Conservation (phyloP, 2,113 vertebrate species). For the Syngnathus typhle region DNA sequence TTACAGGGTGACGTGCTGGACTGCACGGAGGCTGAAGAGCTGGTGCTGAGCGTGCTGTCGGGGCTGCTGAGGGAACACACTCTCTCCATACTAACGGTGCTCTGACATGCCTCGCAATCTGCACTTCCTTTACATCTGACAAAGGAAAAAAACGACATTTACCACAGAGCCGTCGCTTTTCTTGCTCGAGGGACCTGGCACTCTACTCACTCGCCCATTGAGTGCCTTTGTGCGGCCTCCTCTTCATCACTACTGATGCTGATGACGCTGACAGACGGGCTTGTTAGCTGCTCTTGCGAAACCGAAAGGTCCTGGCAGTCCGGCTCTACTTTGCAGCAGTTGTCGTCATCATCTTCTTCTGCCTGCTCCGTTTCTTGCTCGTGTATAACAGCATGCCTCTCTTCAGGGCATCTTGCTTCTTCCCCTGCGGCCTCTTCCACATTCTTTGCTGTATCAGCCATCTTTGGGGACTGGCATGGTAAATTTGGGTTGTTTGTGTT, state of each 20-base stretch:
- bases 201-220: conserved; percentile 80
- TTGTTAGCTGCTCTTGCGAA: conserved; percentile 79
- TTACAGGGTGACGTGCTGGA: conserved; percentile 91
- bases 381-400: conserved; percentile 58
- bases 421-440: conserved; percentile 69
- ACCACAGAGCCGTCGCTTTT: background rate
- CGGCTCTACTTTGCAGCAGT: conserved; percentile 70
- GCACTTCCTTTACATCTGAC: conserved; percentile 89
- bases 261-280: conserved; percentile 89
- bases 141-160: background rate
- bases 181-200: background rate
- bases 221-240: conserved; percentile 72
- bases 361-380: conserved; percentile 59
- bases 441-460: conserved; percentile 78
- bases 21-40: conserved; percentile 81
- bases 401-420: conserved; percentile 73
- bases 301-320: conserved; percentile 70
- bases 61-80: conserved; percentile 96
- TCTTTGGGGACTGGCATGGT: conserved; percentile 89
- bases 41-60: conserved; percentile 91
- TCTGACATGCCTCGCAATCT: conserved; percentile 93
- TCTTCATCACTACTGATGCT: conserved; percentile 96
- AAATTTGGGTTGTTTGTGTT: conserved; percentile 84
- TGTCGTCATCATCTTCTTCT: conserved; percentile 49
- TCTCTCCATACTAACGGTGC: conserved; percentile 89